phyloP scores from a whole-genome alignment of 2,888 invertebrate species.

The Lepidonotus clava region DNA sequence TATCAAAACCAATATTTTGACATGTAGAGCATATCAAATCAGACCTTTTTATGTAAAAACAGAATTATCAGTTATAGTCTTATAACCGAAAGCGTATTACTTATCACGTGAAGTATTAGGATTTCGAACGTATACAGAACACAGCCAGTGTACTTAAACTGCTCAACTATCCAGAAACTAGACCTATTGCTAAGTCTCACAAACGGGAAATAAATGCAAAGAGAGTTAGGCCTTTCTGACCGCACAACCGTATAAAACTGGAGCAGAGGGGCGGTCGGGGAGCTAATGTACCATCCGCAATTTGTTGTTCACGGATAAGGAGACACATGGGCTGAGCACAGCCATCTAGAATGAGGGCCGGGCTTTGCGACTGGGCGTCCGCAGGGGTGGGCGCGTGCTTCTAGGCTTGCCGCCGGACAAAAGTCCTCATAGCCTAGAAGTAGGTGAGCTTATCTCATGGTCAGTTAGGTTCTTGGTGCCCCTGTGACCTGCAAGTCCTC shows the following conservation, averaged over 20 bases:
- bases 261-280: background rate
- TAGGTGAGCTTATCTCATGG: background rate
- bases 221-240: too few relatives aligned
- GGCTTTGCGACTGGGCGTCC: background rate
- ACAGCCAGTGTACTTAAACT: too few relatives aligned
- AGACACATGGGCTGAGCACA: background rate
- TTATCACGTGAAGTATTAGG: too few relatives aligned
- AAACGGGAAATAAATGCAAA: too few relatives aligned
- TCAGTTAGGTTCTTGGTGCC: conserved; percentile 32
- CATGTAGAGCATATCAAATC: too few relatives aligned
- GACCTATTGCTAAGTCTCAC: too few relatives aligned
- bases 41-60: too few relatives aligned
- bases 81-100: too few relatives aligned
- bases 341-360: background rate
- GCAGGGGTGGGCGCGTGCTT: background rate
- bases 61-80: too few relatives aligned
- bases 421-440: background rate
- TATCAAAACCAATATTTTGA: too few relatives aligned
- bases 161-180: too few relatives aligned
- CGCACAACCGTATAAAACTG: background rate
- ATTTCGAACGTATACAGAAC: too few relatives aligned
- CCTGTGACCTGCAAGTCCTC: background rate
- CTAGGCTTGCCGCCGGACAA: background rate
- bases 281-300: background rate
- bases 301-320: background rate